phyloP scores from a whole-genome alignment of 2,888 invertebrate species.

The Platerodrilus igneus region DNA sequence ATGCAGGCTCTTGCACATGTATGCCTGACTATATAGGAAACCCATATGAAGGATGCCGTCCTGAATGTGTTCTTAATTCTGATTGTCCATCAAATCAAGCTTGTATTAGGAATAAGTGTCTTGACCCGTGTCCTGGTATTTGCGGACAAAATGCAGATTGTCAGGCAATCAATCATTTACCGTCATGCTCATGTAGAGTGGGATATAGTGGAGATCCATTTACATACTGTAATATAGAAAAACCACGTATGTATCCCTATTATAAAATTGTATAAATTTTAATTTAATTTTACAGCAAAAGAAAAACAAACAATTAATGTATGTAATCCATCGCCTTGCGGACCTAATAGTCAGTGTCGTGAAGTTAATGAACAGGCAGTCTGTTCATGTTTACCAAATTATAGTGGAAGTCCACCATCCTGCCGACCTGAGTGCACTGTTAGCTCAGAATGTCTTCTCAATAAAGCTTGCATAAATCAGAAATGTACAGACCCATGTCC shows the following conservation, averaged over 20 bases:
- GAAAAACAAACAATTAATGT: slow-evolving; percentile 52
- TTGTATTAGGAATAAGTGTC: slow-evolving; percentile 61
- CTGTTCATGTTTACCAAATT: slow-evolving; percentile 70
- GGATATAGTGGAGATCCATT: slow-evolving; percentile 65
- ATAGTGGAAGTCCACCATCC: slow-evolving; percentile 73
- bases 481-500: slow-evolving; percentile 79
- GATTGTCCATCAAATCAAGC: slow-evolving; percentile 64
- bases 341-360: slow-evolving; percentile 74
- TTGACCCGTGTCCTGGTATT: slow-evolving; percentile 60
- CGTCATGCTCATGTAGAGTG: slow-evolving; percentile 57
- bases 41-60: slow-evolving; percentile 60
- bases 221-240: slow-evolving; percentile 46
- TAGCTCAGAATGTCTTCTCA: slow-evolving; percentile 74
- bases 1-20: slow-evolving; percentile 55
- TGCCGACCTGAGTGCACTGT: slow-evolving; percentile 81
- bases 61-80: slow-evolving; percentile 60
- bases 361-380: slow-evolving; percentile 66
- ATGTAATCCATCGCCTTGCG: slow-evolving; percentile 76
- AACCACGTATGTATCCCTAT: slow-evolving; percentile 19
- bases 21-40: slow-evolving; percentile 59
- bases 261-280: slow-evolving; percentile 1
- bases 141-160: slow-evolving; percentile 64
- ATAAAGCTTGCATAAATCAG: slow-evolving; percentile 75
- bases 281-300: slow-evolving; percentile 16
- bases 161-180: slow-evolving; percentile 60